These are phyloP conservation scores for Pristionchus japonicus DNA, from an alignment of 2,888 invertebrate species.

Conservation along the genomic window DNA sequence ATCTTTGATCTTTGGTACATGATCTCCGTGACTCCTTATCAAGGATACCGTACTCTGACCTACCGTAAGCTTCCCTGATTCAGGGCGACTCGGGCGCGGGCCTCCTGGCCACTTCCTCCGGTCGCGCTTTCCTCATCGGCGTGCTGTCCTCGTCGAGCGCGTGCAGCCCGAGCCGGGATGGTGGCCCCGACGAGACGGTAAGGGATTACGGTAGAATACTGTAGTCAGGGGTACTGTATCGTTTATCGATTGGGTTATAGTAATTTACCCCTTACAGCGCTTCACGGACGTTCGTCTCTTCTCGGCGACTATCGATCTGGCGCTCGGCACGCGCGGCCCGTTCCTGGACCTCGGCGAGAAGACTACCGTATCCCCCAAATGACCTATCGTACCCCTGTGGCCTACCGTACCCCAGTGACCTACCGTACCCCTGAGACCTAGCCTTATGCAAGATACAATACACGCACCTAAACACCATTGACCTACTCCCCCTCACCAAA, in stretches of 20 bases:
- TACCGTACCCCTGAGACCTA: too few relatives aligned
- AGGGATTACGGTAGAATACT: not conserved
- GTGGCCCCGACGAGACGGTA: not conserved
- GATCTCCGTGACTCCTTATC: too few relatives aligned
- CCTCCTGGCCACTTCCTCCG: not conserved
- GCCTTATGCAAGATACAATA: too few relatives aligned
- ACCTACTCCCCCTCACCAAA: too few relatives aligned
- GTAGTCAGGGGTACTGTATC: not conserved
- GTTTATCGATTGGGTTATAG: too few relatives aligned
- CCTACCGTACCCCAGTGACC: not conserved
- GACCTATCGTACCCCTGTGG: not conserved
- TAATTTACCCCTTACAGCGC: not conserved
- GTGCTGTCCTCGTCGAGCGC: not conserved
- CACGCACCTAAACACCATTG: too few relatives aligned
- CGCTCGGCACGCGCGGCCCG: not conserved
- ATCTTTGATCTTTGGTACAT: not conserved
- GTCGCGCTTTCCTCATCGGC: slow-evolving; percentile 10
- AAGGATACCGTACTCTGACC: not conserved
- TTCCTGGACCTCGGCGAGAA: not conserved
- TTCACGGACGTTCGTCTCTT: slow-evolving; percentile 46
- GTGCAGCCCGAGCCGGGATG: not conserved
- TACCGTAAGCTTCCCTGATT: not conserved
- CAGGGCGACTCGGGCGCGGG: slow-evolving; percentile 32
- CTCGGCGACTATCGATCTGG: slow-evolving; percentile 42
- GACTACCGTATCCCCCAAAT: not conserved